Percentiles rank a stretch among this genome's conserved stretches.
Conservation (phyloP, 2,888 invertebrate genomes). For the Campopleginae sp. region DNA sequence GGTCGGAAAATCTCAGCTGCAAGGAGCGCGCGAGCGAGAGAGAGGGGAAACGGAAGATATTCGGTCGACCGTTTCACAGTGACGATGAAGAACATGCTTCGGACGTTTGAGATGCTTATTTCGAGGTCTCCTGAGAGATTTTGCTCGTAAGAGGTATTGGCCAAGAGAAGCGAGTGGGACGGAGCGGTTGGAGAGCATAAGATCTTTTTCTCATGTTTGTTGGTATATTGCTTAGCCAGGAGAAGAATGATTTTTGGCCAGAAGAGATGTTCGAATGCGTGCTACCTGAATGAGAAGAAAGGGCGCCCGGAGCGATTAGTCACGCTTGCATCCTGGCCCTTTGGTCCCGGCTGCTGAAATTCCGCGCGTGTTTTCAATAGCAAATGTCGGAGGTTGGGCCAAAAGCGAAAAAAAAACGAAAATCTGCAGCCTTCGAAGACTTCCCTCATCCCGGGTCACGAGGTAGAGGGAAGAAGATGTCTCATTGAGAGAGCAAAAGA, state of each 20-base stretch:
- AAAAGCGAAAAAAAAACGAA: conserved; percentile 20
- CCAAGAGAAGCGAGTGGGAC: not conserved
- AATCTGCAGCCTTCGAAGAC: not conserved
- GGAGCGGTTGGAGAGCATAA: not conserved
- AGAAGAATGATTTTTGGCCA: conserved; percentile 48
- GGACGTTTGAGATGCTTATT: conserved; percentile 32
- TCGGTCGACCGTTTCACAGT: conserved; percentile 48
- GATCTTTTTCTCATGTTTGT: conserved; percentile 27
- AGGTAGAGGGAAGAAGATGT: not conserved
- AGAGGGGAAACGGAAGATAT: not conserved
- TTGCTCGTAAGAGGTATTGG: not conserved
- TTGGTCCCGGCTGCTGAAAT: conserved; percentile 44
- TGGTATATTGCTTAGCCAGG: not conserved
- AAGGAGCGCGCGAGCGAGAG: not conserved
- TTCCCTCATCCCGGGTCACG: not conserved
- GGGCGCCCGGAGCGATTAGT: conserved; percentile 69
- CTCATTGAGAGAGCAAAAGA: conserved; percentile 43
- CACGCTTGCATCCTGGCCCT: conserved; percentile 58
- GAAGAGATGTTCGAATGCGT: conserved; percentile 33
- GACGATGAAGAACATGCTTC: conserved; percentile 42
- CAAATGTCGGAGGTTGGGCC: conserved; percentile 44
- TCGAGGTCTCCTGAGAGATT: conserved; percentile 37
- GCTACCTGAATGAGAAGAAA: conserved; percentile 71
- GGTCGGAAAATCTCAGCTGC: not conserved
- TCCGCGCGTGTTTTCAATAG: conserved; percentile 57